Evolutionary conservation across 2,797 vertebrate species (phyloP).

Genomic region (Zalophus californianus): DNA sequence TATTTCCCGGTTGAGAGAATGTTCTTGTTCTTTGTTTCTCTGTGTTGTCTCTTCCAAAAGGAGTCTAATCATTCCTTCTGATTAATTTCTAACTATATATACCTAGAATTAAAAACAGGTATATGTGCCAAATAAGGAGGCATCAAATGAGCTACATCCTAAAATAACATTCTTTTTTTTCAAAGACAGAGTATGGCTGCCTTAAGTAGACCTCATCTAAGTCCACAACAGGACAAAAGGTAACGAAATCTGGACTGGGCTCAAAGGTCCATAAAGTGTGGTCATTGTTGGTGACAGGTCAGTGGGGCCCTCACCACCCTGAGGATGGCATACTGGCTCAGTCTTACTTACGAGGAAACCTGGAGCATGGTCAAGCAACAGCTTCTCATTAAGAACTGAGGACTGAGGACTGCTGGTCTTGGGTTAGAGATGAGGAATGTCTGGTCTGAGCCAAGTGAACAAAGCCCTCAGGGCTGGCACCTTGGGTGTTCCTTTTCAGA

Average conservation of each 20-base stretch:
- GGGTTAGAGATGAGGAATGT: background rate
- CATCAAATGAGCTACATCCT: background rate
- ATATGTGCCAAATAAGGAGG: background rate
- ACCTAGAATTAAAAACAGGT: constrained; percentile 46
- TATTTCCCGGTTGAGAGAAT: background rate
- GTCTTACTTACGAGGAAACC: background rate
- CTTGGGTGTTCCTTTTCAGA: background rate
- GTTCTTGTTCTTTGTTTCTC: constrained; percentile 26
- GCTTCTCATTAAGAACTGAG: background rate
- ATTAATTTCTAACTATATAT: constrained; percentile 36
- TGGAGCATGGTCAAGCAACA: background rate
- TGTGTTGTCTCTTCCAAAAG: background rate
- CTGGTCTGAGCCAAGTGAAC: background rate
- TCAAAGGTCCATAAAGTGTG: background rate
- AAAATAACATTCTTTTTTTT: constrained; percentile 39
- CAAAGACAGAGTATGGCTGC: background rate
- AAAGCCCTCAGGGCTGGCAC: background rate
- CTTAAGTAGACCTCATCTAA: background rate
- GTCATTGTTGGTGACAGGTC: background rate
- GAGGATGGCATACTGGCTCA: background rate
- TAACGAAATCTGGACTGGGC: background rate
- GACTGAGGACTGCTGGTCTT: background rate
- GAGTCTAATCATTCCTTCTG: constrained; percentile 3
- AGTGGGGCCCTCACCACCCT: accelerated
- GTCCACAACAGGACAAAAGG: background rate